Conservation (phyloP, 2,888 invertebrate species). For the Tiliacea aurago region DNA sequence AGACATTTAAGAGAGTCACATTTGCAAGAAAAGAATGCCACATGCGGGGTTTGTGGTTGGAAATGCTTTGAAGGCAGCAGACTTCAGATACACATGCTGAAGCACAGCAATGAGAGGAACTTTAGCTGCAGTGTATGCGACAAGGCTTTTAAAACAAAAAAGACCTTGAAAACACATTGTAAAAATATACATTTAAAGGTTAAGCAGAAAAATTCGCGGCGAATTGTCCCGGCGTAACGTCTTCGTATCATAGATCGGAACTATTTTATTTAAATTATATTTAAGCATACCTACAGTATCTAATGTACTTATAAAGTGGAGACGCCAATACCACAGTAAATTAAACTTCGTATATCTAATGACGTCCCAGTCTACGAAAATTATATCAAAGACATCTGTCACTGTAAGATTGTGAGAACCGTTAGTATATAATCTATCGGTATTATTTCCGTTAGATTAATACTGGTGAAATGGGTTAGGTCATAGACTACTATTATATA, state of each 20-base stretch:
- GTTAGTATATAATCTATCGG: no score
- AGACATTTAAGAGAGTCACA: slow-evolving; percentile 71
- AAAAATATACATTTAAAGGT: slow-evolving; percentile 55
- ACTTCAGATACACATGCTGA: slow-evolving; percentile 64
- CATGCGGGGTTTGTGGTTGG: slow-evolving; percentile 80
- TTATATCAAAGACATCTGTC: no score
- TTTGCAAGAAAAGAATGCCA: slow-evolving; percentile 71
- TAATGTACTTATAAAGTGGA: background rate
- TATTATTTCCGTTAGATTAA: no score
- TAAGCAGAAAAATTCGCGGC: slow-evolving; percentile 1
- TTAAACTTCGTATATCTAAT: background rate
- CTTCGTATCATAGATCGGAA: background rate
- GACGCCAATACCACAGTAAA: background rate
- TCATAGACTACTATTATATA: no score
- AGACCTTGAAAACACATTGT: slow-evolving; percentile 57
- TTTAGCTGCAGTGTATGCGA: slow-evolving; percentile 47
- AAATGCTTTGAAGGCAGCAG: slow-evolving; percentile 56
- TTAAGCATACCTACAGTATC: background rate
- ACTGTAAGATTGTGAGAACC: no score
- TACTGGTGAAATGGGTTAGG: no score
- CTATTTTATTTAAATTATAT: background rate
- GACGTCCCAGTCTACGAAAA: no score
- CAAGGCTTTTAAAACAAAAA: slow-evolving; percentile 63
- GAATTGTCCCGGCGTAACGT: background rate
- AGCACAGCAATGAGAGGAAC: slow-evolving; percentile 55